Evolutionary conservation across 2,888 invertebrate species (phyloP), one percentile per base, ranked within the genome.

Genomic region (Drosophila kanekoi): DNA sequence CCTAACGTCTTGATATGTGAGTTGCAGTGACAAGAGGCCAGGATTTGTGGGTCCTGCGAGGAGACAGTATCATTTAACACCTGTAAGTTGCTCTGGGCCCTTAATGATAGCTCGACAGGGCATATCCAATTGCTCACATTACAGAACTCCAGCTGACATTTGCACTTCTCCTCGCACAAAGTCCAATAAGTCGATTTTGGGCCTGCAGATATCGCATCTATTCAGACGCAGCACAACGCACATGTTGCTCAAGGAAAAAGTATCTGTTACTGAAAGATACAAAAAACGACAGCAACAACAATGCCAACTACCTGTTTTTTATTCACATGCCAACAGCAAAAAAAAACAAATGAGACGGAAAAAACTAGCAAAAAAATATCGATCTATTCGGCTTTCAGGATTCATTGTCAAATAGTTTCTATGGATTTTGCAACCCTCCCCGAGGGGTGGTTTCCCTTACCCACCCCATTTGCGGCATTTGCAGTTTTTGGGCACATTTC

Each of bases 151-250:
- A 77, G 82, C 82, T 85, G 82, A 84, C 79, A 86, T 78, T 82
- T 81, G 81, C 81, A 83, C 87, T 80, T 74, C 54, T 48, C 43
- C 37, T 44, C 52, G 20, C 41, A 77, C 77, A 85, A 72, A 71
- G 85, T 82, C 77, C 86, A 89, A 87, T 89, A 87, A 87, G 89
- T 87, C 89, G 87, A 72, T 64, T 70, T 71, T 23, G 35, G 44
- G 18, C 51, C 54, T 47, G n/a, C 44, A 20, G 49, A 76, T 60
- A 51, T 57, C 16, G 33, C 32, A 66, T 72, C 83, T 74, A 65
- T 77, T 67, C 67, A 64, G 41, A 71, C 83, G n/a, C n/a, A n/a
- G n/a, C n/a, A n/a, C n/a, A n/a, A n/a, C n/a, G n/a, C n/a, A 86
- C 81, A 83, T 82, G 74, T 76, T 74, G 63, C 66, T 57, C 43